Evolutionary conservation across 2,888 invertebrate species (phyloP), one percentile per base, ranked within the genome.

Genomic region (Pilophorus perplexus): DNA sequence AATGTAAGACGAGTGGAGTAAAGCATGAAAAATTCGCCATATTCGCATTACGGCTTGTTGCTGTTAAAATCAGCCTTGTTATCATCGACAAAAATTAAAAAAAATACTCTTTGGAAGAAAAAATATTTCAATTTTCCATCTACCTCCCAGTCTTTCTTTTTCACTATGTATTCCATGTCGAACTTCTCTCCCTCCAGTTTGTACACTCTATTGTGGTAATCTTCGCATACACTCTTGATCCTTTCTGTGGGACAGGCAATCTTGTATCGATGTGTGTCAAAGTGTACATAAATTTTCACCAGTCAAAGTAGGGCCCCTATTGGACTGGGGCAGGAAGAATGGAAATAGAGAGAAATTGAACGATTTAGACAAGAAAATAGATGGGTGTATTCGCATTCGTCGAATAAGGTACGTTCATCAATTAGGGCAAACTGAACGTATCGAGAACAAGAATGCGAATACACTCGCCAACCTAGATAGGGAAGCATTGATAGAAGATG

Each of bases 141-240:
- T 66, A 97, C 96, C 93, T 97, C 94, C 81, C 87, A 88, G 82
- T 98, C 98, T 89, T 98, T 98, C 85, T 90, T 90, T 83, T 92
- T 91, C 81, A 97, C 95, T 83, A 91, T 84, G 85, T 90, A 89
- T 85, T 99, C 98, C 86, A 97, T 86, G 86, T 99, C 99, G 84
- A 90, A 98, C 84, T 97, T 98, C 80, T 88, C 84, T 77, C 90
- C 89, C 85, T 97, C 96, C 84, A 97, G 86, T 75, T 82, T 80
- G 80, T 78, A 80, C 84, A 96, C 90, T 84, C 91, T 89, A 77
- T 85, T 85, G 83, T 96, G 87, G 84, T 94, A 90, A 77, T 87
- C 86, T 83, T 86, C 88, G 83, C 84, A 81, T 81, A 86, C 82
- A 79, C 83, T 83, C 83, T 82, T 86, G 82, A 89, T 74, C 79